Base-by-base conservation (phyloP, 2,797 vertebrate genomes). In the Siniperca undulata region DNA sequence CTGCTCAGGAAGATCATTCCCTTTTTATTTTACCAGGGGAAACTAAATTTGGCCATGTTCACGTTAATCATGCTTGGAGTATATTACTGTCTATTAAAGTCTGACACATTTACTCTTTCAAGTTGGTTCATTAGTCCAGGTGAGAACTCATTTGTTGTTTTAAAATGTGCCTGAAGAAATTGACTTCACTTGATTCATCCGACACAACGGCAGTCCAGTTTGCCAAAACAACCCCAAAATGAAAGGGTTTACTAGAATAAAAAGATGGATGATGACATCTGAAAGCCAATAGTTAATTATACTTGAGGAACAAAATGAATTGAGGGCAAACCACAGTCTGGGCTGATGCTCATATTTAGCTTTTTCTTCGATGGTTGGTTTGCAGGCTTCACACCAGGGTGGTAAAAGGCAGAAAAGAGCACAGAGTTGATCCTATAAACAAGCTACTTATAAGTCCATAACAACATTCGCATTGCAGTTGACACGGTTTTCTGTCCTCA, bases 191-290 rank as follows among this genome's bases (percentile, higher is more conserved):
- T 48, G 34, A 59, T 0, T 65, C 6, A 9, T 34, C 53, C 0
- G 2, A 52, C 24, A 52, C 10, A 74, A 24, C 7, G 11, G 64
- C 14, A 19, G 44, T 34, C 42, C 9, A 62, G 56, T 69, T 17
- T 22, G n/a, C 55, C 40, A 56, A 72, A 69, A 58, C 58, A 77
- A 64, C 9, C 17, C 9, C 42, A 16, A 68, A 80, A 65, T 70
- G 22, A 78, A 69, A 61, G 60, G 17, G 22, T 53, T 13, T 38
- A 59, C 34, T 8, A 10, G 24, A 53, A 44, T 59, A 66, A 60
- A 70, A 77, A 52, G 20, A 52, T 44, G 24, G 30, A 80, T 72
- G 68, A 14, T 58, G 56, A 72, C 34, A 76, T 66, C 38, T 76
- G 48, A 72, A 58, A 70, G 46, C 44, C 59, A 70, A 40, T 4